Base-by-base conservation (phyloP, 2,888 invertebrate species). In the Oasisia sp. region DNA sequence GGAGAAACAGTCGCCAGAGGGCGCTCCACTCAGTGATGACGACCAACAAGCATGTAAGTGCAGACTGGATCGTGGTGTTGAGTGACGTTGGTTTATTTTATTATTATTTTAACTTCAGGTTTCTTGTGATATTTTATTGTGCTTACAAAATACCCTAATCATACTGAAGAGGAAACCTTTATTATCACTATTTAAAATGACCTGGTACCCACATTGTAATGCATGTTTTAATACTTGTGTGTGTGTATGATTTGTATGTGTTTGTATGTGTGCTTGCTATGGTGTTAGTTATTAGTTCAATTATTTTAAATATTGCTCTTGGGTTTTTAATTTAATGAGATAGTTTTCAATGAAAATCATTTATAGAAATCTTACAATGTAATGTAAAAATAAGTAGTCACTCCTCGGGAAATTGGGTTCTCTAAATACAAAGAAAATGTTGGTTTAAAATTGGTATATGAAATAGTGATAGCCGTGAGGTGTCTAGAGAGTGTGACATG, bases 31-130 rank as follows among this genome's bases (percentile, higher is more conserved):
- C 74, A 74, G 74, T 74, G 74, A 74, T 27, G 74, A 74, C 1
- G 74, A 74, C 74, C 74, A 74, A 74, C 74, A 27, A 74, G n/a
- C 74, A 74, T 74, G 74, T 74, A 27, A 74, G 74, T 74, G 74
- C 19, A 74, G n/a, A 74, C 27, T 74, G 74, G 27, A 27, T 74
- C 27, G 9, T 50, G 50, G 74, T 74, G 74, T 74, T 27, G 27
- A 27, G 74, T 74, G 74, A 74, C 74, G 0, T 74, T 74, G 74
- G 14, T 19, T 74, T 27, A 74, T 19, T n/a, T 27, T 74, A 74
- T 1, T 38, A 38, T 38, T 19, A 27, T 74, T 74, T 27, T 27
- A 19, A 74, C n/a, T 5, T 74, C 4, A 27, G 74, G 27, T 27
- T 74, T 74, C 27, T 74, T 74, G 74, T 19, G 27, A 74, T 74